phyloP scores from a whole-genome alignment of 2,797 vertebrate species.

The Enteromius trimaculatus region DNA sequence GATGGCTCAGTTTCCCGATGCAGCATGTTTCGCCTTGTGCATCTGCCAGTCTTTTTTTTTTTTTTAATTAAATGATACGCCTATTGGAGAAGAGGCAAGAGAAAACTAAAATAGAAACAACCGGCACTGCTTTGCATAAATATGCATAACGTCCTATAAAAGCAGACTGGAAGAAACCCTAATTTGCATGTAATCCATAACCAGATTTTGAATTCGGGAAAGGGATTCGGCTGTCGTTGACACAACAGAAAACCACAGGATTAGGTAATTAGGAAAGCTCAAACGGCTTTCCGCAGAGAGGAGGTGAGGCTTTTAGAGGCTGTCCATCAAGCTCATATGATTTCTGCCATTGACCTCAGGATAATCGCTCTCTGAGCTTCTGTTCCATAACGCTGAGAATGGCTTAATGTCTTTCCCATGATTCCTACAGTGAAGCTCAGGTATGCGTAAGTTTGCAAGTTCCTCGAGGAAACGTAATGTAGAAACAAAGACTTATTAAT shows the following conservation, averaged over 20 bases:
- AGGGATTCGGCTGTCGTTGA: constrained; percentile 40
- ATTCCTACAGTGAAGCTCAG: constrained; percentile 4
- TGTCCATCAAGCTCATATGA: constrained; percentile 36
- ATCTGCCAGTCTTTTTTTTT: constrained; percentile 50
- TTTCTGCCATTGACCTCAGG: constrained; percentile 24
- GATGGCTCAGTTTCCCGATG: constrained; percentile 36
- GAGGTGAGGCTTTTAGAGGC: constrained; percentile 11
- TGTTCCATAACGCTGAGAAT: constrained; percentile 1
- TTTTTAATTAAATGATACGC: constrained; percentile 51
- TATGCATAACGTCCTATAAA: constrained; percentile 59
- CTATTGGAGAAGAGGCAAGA: constrained; percentile 5
- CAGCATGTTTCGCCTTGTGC: constrained; percentile 33
- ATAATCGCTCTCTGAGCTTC: constrained; percentile 18
- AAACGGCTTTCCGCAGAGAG: constrained; percentile 9
- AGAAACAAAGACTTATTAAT: not conserved
- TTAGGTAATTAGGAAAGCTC: constrained; percentile 43
- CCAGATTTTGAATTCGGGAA: constrained; percentile 27
- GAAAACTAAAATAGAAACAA: constrained; percentile 24
- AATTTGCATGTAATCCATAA: constrained; percentile 51
- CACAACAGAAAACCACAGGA: constrained; percentile 43
- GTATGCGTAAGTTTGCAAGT: constrained; percentile 1
- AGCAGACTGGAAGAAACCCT: constrained; percentile 38
- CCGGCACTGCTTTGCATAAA: constrained; percentile 46
- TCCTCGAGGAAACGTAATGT: not conserved
- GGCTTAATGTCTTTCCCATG: constrained; percentile 34